Percentiles rank a stretch among this genome's conserved stretches.
Conservation (phyloP, 2,797 vertebrate genomes). For the Meriones psammophilus region DNA sequence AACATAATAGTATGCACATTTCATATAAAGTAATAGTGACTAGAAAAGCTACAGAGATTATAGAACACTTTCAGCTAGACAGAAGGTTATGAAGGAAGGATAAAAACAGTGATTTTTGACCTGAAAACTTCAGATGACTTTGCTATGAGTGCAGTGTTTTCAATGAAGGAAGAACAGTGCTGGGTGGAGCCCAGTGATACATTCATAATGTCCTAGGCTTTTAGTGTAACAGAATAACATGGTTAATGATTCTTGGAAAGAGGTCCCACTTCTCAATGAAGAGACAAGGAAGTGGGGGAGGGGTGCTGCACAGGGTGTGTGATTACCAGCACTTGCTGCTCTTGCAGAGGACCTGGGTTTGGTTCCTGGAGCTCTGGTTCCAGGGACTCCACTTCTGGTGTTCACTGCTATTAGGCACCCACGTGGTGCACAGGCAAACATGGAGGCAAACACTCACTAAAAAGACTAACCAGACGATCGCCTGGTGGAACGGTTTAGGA, state of each 20-base stretch:
- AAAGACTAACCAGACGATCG: no score
- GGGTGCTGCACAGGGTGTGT: neutral
- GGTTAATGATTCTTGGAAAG: neutral
- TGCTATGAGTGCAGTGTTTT: conserved; percentile 18
- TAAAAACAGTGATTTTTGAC: neutral
- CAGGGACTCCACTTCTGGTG: neutral
- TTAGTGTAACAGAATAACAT: neutral
- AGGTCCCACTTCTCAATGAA: neutral
- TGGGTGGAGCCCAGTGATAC: neutral
- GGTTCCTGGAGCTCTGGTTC: neutral
- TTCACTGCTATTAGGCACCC: neutral
- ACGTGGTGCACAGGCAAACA: neutral
- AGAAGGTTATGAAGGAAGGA: conserved; percentile 27
- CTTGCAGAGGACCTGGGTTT: neutral
- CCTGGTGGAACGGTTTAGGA: neutral
- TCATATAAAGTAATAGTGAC: neutral
- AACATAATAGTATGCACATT: neutral
- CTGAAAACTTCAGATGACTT: conserved; percentile 33
- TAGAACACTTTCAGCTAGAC: neutral
- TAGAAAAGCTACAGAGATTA: conserved; percentile 22
- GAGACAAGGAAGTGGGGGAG: neutral
- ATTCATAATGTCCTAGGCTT: neutral
- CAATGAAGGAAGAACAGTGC: neutral
- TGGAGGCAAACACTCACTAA: neutral
- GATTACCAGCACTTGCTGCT: neutral